Percentiles rank a stretch among this genome's conserved stretches.
Conservation (phyloP, 2,888 invertebrate species). For the Himalopsyche tibetana region DNA sequence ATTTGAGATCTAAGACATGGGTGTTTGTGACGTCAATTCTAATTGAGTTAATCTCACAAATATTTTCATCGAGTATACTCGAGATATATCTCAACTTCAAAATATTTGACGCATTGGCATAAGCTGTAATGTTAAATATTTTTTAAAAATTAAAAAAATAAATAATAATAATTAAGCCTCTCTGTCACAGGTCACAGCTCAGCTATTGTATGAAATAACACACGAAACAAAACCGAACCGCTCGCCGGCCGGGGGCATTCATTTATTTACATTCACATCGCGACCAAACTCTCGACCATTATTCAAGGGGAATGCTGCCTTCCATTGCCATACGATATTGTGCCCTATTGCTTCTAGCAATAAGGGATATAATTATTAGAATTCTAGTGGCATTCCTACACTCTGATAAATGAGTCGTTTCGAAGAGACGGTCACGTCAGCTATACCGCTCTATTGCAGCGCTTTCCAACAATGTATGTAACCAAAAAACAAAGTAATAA, state of each 20-base stretch:
- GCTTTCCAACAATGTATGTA: neutral
- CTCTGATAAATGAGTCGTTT: constrained; percentile 52
- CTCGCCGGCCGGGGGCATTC: constrained; percentile 37
- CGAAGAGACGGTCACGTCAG: constrained; percentile 47
- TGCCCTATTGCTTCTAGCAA: neutral
- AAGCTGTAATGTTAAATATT: too few species aligned
- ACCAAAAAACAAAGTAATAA: too few species aligned
- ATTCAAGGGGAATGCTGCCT: constrained; percentile 24
- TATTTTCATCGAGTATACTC: too few species aligned
- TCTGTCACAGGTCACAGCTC: neutral
- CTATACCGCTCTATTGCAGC: neutral
- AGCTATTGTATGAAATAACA: neutral
- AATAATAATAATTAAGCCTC: too few species aligned
- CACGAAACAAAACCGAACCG: constrained; percentile 6
- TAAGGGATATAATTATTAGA: neutral
- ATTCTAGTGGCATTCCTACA: constrained; percentile 41
- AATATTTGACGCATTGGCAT: too few species aligned
- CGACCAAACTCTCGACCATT: constrained; percentile 34
- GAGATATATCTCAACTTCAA: too few species aligned
- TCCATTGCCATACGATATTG: constrained; percentile 14
- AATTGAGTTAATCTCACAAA: too few species aligned
- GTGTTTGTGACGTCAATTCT: too few species aligned
- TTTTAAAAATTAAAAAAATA: too few species aligned
- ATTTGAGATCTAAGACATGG: too few species aligned
- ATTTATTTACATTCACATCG: constrained; percentile 49